phyloP scores from a whole-genome alignment of 2,797 vertebrate species.

The Bufotes viridis region DNA sequence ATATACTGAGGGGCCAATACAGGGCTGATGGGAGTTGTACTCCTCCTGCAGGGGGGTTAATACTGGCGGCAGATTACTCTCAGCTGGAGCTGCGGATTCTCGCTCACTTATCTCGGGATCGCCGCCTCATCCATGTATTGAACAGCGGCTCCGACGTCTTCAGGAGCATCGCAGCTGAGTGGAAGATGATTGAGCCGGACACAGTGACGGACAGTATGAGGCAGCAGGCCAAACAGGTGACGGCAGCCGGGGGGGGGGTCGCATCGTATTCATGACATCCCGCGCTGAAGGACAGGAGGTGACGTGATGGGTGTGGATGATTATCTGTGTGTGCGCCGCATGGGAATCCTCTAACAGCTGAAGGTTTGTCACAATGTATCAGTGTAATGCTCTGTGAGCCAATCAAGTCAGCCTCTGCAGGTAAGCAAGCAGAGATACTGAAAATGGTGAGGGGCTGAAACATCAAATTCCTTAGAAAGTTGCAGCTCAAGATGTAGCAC shows the following conservation, averaged over 20 bases:
- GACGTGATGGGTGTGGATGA: no score
- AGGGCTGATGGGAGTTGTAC: not conserved
- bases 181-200: constrained; percentile 86
- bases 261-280: no score
- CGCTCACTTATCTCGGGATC: constrained; percentile 89
- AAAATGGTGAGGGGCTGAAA: no score
- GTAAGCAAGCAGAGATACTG: no score
- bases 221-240: constrained; percentile 96
- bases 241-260: no score
- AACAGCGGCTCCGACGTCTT: constrained; percentile 91
- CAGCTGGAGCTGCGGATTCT: constrained; percentile 93
- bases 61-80: constrained; percentile 95
- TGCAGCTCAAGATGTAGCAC: no score
- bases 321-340: no score
- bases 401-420: no score
- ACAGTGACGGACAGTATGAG: constrained; percentile 83
- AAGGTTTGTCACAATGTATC: not conserved
- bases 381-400: not conserved
- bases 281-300: no score
- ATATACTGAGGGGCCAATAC: not conserved
- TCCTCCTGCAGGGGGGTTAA: constrained; percentile 83
- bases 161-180: constrained; percentile 91
- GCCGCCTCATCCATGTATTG: constrained; percentile 86
- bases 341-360: no score
- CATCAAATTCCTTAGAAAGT: no score